phyloP scores from a whole-genome alignment of 2,113 vertebrate species.

The Raphicerus campestris region DNA sequence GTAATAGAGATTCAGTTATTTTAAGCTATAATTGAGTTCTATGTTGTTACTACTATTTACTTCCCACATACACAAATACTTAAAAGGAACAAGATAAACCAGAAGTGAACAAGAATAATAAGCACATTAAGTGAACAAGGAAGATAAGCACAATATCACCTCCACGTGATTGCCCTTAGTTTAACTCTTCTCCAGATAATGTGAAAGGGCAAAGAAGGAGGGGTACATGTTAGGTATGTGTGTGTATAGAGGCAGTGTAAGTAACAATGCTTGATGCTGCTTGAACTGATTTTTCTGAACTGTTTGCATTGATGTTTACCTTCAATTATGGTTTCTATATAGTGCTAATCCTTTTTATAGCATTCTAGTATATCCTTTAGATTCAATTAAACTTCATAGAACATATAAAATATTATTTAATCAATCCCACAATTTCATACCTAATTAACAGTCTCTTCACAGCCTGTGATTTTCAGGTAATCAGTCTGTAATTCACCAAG shows the following conservation, averaged over 20 bases:
- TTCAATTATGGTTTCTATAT: background rate
- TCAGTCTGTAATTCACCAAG: conserved; percentile 38
- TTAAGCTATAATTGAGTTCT: background rate
- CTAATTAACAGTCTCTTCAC: conserved; percentile 1
- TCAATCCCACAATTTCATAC: conserved; percentile 16
- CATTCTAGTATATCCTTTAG: background rate
- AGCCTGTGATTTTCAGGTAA: background rate
- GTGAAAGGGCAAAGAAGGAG: background rate
- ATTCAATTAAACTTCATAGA: conserved; percentile 31
- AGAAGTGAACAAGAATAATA: background rate
- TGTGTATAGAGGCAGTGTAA: background rate
- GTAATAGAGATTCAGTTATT: background rate
- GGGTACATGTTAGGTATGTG: background rate
- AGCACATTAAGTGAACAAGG: background rate
- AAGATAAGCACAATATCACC: background rate
- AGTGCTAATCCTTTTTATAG: conserved; percentile 11
- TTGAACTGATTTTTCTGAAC: background rate
- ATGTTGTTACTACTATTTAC: background rate
- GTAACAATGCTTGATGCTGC: background rate
- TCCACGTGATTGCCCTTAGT: background rate
- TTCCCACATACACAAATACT: background rate
- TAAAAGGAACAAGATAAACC: background rate
- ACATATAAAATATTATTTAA: conserved; percentile 44
- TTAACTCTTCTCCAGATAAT: background rate
- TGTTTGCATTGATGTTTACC: conserved; percentile 7